phyloP scores from a whole-genome alignment of 2,797 vertebrate genomes.

The Lophotriccus pileatus region DNA sequence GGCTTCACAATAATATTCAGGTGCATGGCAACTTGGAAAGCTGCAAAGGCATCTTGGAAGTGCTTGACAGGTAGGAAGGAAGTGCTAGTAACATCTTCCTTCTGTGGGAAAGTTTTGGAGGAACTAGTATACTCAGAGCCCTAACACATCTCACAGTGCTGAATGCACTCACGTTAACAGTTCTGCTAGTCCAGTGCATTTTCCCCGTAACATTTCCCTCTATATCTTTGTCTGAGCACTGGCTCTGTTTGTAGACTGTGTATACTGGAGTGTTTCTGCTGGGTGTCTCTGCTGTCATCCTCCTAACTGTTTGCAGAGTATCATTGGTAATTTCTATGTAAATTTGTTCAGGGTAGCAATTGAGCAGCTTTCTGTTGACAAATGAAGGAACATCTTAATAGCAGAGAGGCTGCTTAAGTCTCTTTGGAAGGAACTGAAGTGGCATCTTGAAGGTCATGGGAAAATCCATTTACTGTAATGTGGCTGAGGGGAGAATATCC shows the following conservation, averaged over 20 bases:
- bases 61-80: neutral
- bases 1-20: neutral
- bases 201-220: neutral
- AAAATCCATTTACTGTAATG: neutral
- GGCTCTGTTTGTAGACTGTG: neutral
- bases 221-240: neutral
- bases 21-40: neutral
- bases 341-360: constrained; percentile 72
- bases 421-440: constrained; percentile 13
- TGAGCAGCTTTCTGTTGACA: constrained; percentile 71
- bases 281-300: constrained; percentile 45
- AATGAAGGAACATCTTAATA: constrained; percentile 64
- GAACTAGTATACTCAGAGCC: neutral
- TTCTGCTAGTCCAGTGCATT: neutral
- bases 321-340: constrained; percentile 71
- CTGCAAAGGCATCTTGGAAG: neutral
- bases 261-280: neutral
- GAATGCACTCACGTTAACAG: neutral
- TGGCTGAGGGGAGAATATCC: neutral
- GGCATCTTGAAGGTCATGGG: constrained; percentile 33
- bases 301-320: constrained; percentile 56
- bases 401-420: constrained; percentile 38
- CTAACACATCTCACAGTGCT: neutral
- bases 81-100: neutral
- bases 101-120: neutral